Conservation (phyloP, 2,888 invertebrate species). For the Chelonus formosanus region DNA sequence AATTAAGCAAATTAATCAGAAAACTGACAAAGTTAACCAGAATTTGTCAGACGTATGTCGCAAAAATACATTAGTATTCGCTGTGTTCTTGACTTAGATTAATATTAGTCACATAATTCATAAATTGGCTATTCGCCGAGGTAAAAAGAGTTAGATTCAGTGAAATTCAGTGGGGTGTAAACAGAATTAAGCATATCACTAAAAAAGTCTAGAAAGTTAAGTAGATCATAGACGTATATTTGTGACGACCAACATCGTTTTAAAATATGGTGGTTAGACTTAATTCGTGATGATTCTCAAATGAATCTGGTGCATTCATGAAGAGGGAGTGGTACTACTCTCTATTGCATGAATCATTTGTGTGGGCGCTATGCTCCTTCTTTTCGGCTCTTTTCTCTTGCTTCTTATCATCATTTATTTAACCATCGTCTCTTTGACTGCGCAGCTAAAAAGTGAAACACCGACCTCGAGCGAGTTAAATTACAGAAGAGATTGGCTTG, state of each 20-base stretch:
- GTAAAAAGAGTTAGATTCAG: conserved; percentile 28
- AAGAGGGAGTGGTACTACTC: conserved; percentile 31
- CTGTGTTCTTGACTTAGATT: conserved; percentile 40
- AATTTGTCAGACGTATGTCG: conserved; percentile 27
- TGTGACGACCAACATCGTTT: background rate
- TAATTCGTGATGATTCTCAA: conserved; percentile 35
- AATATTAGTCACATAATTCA: conserved; percentile 41
- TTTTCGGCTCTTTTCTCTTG: conserved; percentile 31
- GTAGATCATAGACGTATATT: conserved; percentile 20
- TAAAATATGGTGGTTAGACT: conserved; percentile 9
- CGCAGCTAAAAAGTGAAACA: conserved; percentile 34
- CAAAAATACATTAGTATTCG: conserved; percentile 43
- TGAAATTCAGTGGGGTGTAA: conserved; percentile 37
- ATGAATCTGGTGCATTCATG: conserved; percentile 35
- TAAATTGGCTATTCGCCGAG: conserved; percentile 46
- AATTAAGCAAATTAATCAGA: conserved; percentile 12
- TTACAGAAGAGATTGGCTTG: conserved; percentile 29
- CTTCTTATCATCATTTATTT: conserved; percentile 30
- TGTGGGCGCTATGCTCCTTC: conserved; percentile 47
- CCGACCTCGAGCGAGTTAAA: conserved; percentile 34
- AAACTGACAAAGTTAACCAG: conserved; percentile 28
- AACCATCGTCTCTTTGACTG: conserved; percentile 34
- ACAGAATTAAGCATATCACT: background rate
- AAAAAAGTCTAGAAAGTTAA: background rate
- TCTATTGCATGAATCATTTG: conserved; percentile 49